Evolutionary conservation across 2,797 vertebrate species (phyloP).

Genomic region (Natrix natrix): DNA sequence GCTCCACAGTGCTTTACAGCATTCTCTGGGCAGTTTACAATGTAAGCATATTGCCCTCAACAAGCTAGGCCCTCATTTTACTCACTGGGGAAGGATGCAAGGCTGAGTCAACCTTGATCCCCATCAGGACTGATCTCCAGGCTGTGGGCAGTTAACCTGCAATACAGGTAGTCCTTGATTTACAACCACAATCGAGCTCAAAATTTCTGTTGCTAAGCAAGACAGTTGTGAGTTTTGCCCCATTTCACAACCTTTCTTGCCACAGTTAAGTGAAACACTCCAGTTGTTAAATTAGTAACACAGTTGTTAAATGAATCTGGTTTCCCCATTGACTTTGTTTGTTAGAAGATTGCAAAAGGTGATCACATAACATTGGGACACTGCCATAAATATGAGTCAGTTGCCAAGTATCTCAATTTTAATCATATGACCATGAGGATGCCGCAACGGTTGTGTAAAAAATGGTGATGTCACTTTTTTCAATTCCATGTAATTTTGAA

Average conservation of each 20-base stretch:
- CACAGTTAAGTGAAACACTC: neutral
- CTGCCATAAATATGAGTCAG: neutral
- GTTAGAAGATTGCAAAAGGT: neutral
- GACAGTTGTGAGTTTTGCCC: neutral
- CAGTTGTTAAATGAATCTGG: neutral
- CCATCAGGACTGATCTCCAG: neutral
- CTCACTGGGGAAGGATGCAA: neutral
- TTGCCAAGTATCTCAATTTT: neutral
- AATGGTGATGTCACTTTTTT: neutral
- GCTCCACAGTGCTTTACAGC: neutral
- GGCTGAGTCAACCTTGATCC: neutral
- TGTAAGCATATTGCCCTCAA: neutral
- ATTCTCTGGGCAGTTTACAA: neutral
- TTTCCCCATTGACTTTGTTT: neutral
- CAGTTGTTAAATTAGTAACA: neutral
- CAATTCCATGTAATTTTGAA: neutral
- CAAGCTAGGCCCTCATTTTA: neutral
- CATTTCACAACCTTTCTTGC: neutral
- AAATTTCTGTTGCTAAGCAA: neutral
- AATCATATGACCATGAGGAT: neutral
- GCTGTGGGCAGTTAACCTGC: neutral
- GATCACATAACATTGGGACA: neutral
- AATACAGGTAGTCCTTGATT: neutral
- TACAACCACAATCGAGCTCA: neutral
- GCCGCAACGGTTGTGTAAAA: neutral